Evolutionary conservation across 2,797 vertebrate species (phyloP), one percentile per base, ranked within the genome.

Genomic region (Neosilurus hyrtlii): DNA sequence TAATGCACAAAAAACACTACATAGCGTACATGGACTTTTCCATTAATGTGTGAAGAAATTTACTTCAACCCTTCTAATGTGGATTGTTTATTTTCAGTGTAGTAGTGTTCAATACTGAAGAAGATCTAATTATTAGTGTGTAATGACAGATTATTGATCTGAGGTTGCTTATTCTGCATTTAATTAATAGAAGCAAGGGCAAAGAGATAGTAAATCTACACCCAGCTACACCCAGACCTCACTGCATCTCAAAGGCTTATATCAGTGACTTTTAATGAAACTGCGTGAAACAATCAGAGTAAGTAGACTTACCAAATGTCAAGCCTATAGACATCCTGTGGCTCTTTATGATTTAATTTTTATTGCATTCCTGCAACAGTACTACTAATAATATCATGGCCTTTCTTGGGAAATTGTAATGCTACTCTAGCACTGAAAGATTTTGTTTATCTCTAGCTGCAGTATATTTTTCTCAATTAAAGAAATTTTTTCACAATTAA

Each of bases 81-180:
- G 88, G 89, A 85, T 84, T 90, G 89, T 90, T 88, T 91, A 83
- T 89, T 87, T 83, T 56, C 78, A 81, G 86, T 85, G 86, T 88
- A 86, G 87, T 88, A 90, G 90, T 88, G 86, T 89, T 89, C 88
- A 82, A 83, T 70, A 84, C 85, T 84, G 73, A 59, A 80, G 84
- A 84, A 88, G 84, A 88, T 83, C 84, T 87, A 85, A 89, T 89
- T 89, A 91, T 90, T 91, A 89, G 91, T 72, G 84, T 82, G 87
- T 92, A 94, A 94, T 92, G 91, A 94, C 91, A 85, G 87, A 66
- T 87, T 91, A 94, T 95, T 89, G 93, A 94, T 93, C 57, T 87
- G 90, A 88, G 91, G 91, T 89, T 88, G 88, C 90, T 90, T 88
- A 91, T 91, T 91, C 90, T 86, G 89, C 92, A 92, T 92, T 95